phyloP scores from a whole-genome alignment of 1,140 invertebrate genomes.

The Chironomus striatipennis region DNA sequence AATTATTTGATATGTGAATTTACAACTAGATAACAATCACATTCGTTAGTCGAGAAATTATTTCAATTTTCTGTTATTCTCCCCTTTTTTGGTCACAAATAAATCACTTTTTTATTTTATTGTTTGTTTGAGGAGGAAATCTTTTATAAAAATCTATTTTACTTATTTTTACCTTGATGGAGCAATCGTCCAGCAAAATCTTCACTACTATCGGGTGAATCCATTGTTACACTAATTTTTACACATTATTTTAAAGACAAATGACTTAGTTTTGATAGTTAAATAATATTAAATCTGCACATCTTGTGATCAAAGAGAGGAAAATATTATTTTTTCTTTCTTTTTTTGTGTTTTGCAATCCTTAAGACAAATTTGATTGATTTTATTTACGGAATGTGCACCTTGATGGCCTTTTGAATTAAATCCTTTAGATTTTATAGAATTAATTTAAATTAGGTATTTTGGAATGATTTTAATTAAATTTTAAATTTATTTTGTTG shows the following conservation, averaged over 20 bases:
- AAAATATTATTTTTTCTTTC: not conserved
- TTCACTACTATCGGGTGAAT: constrained; percentile 1
- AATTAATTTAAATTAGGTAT: not conserved
- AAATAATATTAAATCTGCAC: not conserved
- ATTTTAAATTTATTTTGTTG: not conserved
- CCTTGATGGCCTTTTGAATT: not conserved
- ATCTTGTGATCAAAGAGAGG: not conserved
- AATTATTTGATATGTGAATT: not conserved
- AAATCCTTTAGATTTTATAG: not conserved
- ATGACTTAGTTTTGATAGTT: not conserved
- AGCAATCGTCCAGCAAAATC: constrained; percentile 14
- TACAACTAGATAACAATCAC: too few relatives aligned
- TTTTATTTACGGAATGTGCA: not conserved
- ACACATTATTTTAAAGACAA: not conserved
- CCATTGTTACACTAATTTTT: constrained; percentile 6
- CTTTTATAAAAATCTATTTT: not conserved
- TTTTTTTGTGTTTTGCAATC: not conserved
- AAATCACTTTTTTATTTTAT: not conserved
- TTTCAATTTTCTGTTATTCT: not conserved
- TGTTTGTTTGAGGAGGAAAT: not conserved
- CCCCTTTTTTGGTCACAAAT: not conserved
- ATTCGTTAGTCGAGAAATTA: not conserved
- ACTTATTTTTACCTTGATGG: not conserved
- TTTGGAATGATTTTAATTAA: not conserved
- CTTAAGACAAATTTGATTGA: not conserved